Evolutionary conservation across 2,113 vertebrate genomes (phyloP), one percentile per base, ranked within the genome.

Genomic region (Nesospiza acunhae): DNA sequence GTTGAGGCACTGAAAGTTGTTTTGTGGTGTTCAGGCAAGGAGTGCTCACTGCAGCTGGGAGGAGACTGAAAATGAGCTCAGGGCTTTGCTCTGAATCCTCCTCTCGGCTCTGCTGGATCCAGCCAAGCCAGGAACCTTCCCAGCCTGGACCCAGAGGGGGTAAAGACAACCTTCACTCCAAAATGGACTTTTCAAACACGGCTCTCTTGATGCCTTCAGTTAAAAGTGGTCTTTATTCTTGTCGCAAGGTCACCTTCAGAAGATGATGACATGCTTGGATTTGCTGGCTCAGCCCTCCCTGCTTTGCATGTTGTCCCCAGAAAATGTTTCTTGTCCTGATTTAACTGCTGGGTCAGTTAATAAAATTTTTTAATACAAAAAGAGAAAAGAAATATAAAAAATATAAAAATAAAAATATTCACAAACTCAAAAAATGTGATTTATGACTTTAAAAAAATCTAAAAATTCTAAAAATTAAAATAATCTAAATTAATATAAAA

Each of bases 31-130:
- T 74, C 47, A 67, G 76, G 39, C 31, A 73, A 62, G 53, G 37
- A 80, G 37, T 1, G 0, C 15, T 78, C 9, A 0, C 89, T 87
- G 90, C 82, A 93, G 88, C 35, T 26, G 10, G 31, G 63, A 84
- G 63, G 53, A 77, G 55, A 63, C 84, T 89, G 37, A 90, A 94
- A 96, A 93, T 75, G 56, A 91, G 10, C 64, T n/a, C 69, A 33
- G 35, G 56, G 47, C 11, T 92, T 78, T 63, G 55, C 47, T 47
- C 47, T 6, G 12, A 56, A 49, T 86, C 49, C n/a, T 87, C 60
- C 62, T 47, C 42, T n/a, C 52, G 58, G 24, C 19, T 67, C 74
- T 35, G 73, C 5, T 46, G 90, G 74, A 52, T 56, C 39, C 73
- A 93, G 30, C 17, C n/a, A 27, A 89, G 79, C 89, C 76, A 76